A percentile compares a stretch with the other conserved stretches of the same genome.
These are phyloP conservation scores for Apantesis nais DNA, from an alignment of 2,888 invertebrate genomes.

Conservation along the genomic window DNA sequence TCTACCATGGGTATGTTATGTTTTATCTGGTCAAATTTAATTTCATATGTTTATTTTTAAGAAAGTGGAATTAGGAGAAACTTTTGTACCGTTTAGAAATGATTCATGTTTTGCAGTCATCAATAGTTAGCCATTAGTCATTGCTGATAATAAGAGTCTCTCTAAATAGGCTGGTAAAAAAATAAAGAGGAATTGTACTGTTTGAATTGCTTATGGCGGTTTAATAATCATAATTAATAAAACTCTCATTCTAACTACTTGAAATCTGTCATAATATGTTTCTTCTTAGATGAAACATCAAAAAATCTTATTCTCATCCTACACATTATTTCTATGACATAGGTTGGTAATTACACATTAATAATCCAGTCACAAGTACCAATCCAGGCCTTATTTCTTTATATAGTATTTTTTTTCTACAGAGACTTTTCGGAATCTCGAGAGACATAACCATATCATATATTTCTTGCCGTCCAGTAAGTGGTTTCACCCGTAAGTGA, in stretches of 20 bases:
- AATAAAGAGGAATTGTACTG: background rate
- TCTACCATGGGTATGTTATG: too few relatives aligned
- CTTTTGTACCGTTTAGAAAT: background rate
- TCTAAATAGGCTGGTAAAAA: too few relatives aligned
- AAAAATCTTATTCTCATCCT: too few relatives aligned
- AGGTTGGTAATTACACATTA: background rate
- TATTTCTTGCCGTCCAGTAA: background rate
- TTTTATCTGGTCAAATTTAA: background rate
- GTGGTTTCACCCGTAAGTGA: conserved; percentile 13
- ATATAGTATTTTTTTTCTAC: background rate
- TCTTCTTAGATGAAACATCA: too few relatives aligned
- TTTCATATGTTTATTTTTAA: background rate
- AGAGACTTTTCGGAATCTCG: background rate
- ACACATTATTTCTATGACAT: too few relatives aligned
- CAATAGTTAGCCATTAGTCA: background rate
- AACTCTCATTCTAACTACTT: too few relatives aligned
- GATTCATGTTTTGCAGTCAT: too few relatives aligned
- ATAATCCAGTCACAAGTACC: background rate
- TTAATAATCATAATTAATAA: background rate
- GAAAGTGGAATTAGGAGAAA: background rate
- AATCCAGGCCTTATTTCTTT: background rate
- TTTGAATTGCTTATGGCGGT: background rate
- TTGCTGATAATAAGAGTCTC: background rate
- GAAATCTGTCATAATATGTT: too few relatives aligned
- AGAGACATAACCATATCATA: background rate